phyloP scores from a whole-genome alignment of 2,888 invertebrate genomes.

The Eugnorisma glareosa region DNA sequence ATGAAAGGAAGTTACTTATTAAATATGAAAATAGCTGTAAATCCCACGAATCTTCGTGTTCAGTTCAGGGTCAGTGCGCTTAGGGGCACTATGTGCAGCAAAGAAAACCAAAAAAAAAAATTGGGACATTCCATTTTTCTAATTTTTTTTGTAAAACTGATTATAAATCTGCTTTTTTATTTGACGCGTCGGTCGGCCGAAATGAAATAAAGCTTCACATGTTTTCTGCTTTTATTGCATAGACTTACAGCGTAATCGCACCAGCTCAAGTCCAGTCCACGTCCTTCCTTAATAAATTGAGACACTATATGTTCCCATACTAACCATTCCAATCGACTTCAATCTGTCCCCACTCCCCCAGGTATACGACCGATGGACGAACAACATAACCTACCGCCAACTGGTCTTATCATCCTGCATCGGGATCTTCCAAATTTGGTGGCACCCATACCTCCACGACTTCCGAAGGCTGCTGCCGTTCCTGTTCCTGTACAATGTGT shows the following conservation, averaged over 20 bases:
- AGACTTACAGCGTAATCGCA: background rate
- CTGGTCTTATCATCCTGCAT: slow-evolving; percentile 84
- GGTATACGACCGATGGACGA: slow-evolving; percentile 84
- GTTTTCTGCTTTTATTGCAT: background rate
- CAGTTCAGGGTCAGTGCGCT: no score
- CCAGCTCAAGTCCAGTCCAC: background rate
- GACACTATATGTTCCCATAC: background rate
- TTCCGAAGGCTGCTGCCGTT: slow-evolving; percentile 81
- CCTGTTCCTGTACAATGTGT: slow-evolving; percentile 84
- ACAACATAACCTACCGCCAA: slow-evolving; percentile 86
- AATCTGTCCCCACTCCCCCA: slow-evolving; percentile 51
- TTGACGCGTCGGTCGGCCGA: background rate
- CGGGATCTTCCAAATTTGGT: slow-evolving; percentile 85
- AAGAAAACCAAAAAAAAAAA: no score
- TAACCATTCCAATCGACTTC: background rate
- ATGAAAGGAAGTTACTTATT: no score
- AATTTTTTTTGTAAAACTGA: no score
- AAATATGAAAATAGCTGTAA: no score
- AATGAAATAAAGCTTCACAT: background rate
- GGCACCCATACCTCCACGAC: slow-evolving; percentile 86
- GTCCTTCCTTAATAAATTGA: background rate
- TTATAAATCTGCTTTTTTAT: no score
- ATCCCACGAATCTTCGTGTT: no score
- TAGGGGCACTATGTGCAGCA: no score
- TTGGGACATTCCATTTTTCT: no score